Evolutionary conservation across 1,140 invertebrate genomes (phyloP).

Genomic region (Bombus affinis): DNA sequence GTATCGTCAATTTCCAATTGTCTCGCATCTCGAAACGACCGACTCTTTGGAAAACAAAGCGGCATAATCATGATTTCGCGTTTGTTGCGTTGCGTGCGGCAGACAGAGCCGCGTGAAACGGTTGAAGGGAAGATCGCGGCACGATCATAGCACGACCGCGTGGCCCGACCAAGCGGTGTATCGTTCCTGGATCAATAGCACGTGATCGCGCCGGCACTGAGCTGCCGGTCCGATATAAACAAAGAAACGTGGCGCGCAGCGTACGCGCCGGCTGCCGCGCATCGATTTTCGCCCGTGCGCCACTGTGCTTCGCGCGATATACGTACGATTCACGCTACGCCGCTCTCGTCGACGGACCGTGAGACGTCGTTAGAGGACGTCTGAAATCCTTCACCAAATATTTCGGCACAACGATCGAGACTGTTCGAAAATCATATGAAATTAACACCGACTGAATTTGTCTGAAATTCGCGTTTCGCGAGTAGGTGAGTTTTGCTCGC

Average conservation of each 20-base stretch:
- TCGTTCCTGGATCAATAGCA: conserved; percentile 68
- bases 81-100: not conserved
- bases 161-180: conserved; percentile 30
- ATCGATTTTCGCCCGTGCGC: conserved; percentile 74
- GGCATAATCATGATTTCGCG: not conserved
- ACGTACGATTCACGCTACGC: conserved; percentile 25
- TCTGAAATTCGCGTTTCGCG: too few relatives aligned
- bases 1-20: not conserved
- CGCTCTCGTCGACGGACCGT: conserved; percentile 1
- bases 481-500: too few relatives aligned
- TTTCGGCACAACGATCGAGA: not conserved
- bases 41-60: not conserved
- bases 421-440: not conserved
- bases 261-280: conserved; percentile 66
- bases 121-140: not conserved
- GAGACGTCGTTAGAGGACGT: not conserved
- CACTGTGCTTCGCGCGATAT: not conserved
- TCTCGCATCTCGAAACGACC: not conserved
- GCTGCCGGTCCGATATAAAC: conserved; percentile 78
- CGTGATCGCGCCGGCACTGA: conserved; percentile 57
- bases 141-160: conserved; percentile 49
- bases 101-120: not conserved
- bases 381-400: not conserved
- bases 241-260: conserved; percentile 80
- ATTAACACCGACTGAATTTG: too few relatives aligned